Evolutionary conservation across 2,113 vertebrate genomes (phyloP), one percentile per base, ranked within the genome.

Genomic region (Hypanus sabinus): DNA sequence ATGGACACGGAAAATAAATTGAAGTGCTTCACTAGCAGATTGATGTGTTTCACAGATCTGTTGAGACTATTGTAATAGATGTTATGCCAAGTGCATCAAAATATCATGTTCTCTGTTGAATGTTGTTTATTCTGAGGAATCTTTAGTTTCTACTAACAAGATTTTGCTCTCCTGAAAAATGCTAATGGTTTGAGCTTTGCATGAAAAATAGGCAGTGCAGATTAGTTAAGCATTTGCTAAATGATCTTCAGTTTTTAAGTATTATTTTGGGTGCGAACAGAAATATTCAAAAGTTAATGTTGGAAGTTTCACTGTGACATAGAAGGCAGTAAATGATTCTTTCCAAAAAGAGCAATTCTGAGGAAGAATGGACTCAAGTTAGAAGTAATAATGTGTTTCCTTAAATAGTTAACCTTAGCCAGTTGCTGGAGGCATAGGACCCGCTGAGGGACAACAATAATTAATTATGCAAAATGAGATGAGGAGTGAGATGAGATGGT

Each of bases 301-400:
- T 55, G 62, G 8, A 14, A 73, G 70, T 5, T 30, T 75, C 68
- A 46, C 24, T 73, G 22, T 46, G 46, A 60, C 8, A 1, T 60
- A 60, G 27, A 87, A 30, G 68, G 91, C 18, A 24, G 70, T 71
- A 71, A 73, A 71, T 3, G 18, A 24, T 92, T 71, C 1, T 38
- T 27, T 33, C 36, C 71, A 71, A 55, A 27, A 75, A 24, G 46
- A 12, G 3, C 22, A 36, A 93, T 55, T 22, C 24, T 55, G 65
- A 73, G 38, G 36, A 55, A 55, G 91, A 93, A 55, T 14, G 70
- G 5, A 12, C 91, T 93, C 71, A 93, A 70, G 9, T 75, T 55
- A 73, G 91, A 93, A 93, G 71, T 73, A 73, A 55, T 73, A 93
- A 55, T 55, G 70, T 73, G 70, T 38, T 75, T 93, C 38, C 33